Base-by-base conservation (phyloP, 2,888 invertebrate species). In the Boloria selene region DNA sequence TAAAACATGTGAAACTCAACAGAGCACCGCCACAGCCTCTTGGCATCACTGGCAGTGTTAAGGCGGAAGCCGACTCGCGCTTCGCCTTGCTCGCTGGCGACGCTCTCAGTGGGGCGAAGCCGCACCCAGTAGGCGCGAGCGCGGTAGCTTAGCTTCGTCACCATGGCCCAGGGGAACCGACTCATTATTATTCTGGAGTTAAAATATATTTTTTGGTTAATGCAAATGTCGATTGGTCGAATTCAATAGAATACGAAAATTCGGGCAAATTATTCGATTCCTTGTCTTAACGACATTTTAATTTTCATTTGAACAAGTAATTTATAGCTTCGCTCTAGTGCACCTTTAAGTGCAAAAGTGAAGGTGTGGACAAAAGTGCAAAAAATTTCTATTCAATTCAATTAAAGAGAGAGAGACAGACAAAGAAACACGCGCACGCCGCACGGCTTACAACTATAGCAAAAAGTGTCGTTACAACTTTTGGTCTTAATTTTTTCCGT, bases 1-100 rank as follows among this genome's bases (percentile, higher is more conserved):
- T 99, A 99, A 94, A 99, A 99, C 70, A 99, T 98, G 83, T 99
- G 99, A 89, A 99, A 98, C 82, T 99, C 99, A 0, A 99, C 99
- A 81, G 98, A 98, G 45, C 97, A 97, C 82, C 98, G 96, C 99
- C 99, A 99, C 62, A 99, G 92, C 78, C 98, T 96, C 92, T 99
- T 99, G 69, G 97, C 96, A 77, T 96, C 94, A 78, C 98, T 97
- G 85, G 97, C 97, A 26, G 47, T 59, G 0, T 95, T 95, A 78
- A 99, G 92, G 81, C 96, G 96, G 93, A 99, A 99, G 67, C 96
- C 96, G 75, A 99, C 96, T 13, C 97, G 96, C 1, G 97, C 97
- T 87, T 98, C 98, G 83, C 95, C 97, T 80, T 97, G 97, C 87
- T 98, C 98, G 83, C 95, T 97, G 80, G 96, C 97, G 79, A 98